phyloP scores from a whole-genome alignment of 2,797 vertebrate genomes.

The Sorex maritimensis region DNA sequence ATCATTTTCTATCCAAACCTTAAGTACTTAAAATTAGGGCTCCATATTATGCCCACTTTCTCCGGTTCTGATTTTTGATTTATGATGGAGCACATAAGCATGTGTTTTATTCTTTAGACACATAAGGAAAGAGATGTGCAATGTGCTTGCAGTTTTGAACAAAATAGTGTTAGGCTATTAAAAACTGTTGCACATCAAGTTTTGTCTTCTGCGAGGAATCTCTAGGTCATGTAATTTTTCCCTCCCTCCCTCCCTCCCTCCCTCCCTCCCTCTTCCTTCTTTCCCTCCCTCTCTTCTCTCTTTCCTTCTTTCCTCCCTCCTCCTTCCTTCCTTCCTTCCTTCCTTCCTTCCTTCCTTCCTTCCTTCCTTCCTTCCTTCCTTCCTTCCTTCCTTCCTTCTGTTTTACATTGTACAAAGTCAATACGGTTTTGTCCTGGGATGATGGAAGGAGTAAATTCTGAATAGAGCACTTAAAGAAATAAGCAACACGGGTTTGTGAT shows the following conservation, averaged over 20 bases:
- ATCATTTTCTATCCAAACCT: background rate
- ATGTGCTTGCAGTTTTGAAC: background rate
- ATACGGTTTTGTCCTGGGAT: conserved; percentile 58
- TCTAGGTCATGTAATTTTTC: background rate
- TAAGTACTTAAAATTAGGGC: background rate
- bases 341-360: too few species aligned
- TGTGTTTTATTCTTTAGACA: background rate
- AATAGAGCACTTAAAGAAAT: conserved; percentile 40
- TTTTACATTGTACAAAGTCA: conserved; percentile 45
- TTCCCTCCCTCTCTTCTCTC: too few species aligned
- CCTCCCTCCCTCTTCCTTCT: too few species aligned
- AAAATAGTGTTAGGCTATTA: background rate
- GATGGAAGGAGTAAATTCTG: conserved; percentile 49
- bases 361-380: too few species aligned
- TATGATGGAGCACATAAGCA: background rate
- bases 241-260: too few species aligned
- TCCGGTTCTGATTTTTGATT: background rate
- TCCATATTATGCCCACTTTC: background rate
- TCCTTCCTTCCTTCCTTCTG: background rate
- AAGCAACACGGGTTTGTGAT: background rate
- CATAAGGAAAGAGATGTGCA: rapidly evolving
- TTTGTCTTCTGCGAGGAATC: background rate
- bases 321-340: too few species aligned
- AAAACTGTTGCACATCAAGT: background rate
- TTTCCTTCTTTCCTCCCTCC: too few species aligned